Conservation (phyloP, 2,113 vertebrate species). For the Stercorarius parasiticus region DNA sequence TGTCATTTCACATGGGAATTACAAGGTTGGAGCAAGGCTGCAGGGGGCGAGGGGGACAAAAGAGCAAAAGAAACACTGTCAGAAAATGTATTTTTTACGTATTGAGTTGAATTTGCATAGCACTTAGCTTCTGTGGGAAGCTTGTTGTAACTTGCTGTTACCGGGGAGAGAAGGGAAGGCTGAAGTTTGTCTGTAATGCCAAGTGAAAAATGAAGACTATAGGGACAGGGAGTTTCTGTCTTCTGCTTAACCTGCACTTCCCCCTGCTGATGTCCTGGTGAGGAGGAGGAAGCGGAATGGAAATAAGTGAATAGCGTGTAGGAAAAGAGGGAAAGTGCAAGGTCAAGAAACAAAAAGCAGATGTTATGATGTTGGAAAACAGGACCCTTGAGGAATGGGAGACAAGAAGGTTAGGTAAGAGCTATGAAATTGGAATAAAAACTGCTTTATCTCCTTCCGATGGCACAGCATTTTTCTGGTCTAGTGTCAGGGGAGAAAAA, state of each 20-base stretch:
- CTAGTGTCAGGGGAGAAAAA: rapidly evolving
- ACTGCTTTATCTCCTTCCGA: background rate
- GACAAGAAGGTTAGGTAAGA: background rate
- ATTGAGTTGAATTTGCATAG: background rate
- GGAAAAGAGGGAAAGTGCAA: slow-evolving; percentile 21
- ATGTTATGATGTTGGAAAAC: slow-evolving; percentile 24
- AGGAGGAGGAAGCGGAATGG: background rate
- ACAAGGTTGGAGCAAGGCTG: background rate
- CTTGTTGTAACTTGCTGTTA: background rate
- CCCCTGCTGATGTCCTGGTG: background rate
- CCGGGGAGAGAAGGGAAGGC: background rate
- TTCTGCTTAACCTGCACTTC: slow-evolving; percentile 26
- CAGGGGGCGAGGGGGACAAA: background rate
- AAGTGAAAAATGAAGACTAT: background rate
- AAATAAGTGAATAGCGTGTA: slow-evolving; percentile 24
- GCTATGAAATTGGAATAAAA: background rate
- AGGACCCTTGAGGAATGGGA: background rate
- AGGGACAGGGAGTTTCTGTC: background rate
- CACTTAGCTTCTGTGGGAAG: background rate
- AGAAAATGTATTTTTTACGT: background rate
- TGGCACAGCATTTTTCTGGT: background rate
- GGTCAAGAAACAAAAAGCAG: slow-evolving; percentile 43
- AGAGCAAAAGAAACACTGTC: background rate
- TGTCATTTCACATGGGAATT: background rate
- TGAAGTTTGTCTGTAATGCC: background rate